Conservation (phyloP, 2,888 invertebrate genomes). For the Zaprionus bogoriensis region DNA sequence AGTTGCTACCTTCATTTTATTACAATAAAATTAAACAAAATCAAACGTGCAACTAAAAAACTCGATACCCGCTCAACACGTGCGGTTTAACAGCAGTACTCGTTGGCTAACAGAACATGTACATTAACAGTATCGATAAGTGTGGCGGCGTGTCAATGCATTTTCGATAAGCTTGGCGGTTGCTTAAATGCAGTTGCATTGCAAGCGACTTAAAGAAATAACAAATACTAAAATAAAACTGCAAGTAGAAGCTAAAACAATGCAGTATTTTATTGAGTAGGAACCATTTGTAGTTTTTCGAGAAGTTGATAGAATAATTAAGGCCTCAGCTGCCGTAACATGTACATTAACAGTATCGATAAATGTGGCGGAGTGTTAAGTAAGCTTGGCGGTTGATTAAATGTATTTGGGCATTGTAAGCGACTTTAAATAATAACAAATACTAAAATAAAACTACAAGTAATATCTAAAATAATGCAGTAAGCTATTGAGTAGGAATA, state of each 20-base stretch:
- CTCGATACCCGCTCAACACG: constrained; percentile 35
- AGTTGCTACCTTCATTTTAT: constrained; percentile 55
- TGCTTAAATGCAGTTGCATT: background rate
- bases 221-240: background rate
- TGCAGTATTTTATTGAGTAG: too few species aligned
- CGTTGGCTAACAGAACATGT: background rate
- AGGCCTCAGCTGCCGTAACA: too few species aligned
- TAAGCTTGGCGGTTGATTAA: background rate
- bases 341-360: constrained; percentile 7
- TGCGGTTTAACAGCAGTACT: constrained; percentile 30
- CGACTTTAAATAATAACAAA: background rate
- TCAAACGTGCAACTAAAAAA: constrained; percentile 8
- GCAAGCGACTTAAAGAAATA: background rate
- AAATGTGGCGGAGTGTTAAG: constrained; percentile 26
- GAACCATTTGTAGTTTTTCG: too few species aligned
- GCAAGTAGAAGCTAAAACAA: background rate
- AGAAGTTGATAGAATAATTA: too few species aligned
- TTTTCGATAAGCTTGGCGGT: background rate
- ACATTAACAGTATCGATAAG: constrained; percentile 6
- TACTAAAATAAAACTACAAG: too few species aligned
- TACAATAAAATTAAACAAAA: background rate
- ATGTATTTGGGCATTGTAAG: background rate
- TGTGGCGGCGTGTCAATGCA: constrained; percentile 31
- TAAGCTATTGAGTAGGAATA: too few species aligned
- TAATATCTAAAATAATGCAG: too few species aligned